These are phyloP conservation scores for human DNA, from an alignment of 2,113 vertebrate species.

Conservation along the genomic window DNA sequence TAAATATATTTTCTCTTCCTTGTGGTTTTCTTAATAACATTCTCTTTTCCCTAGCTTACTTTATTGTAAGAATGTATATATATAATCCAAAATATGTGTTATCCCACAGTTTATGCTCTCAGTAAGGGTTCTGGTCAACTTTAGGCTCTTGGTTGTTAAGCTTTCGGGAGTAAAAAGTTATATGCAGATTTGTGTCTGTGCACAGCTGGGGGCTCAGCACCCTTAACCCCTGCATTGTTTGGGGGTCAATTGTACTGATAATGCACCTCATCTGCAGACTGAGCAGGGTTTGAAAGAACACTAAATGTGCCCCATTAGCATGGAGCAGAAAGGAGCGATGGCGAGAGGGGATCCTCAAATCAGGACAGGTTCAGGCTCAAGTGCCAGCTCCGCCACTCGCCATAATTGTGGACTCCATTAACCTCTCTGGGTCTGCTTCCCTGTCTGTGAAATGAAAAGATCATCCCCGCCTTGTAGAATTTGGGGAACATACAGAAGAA, in stretches of 20 bases:
- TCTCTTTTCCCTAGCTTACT: background rate
- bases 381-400: background rate
- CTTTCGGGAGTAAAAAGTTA: background rate
- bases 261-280: background rate
- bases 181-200: background rate
- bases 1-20: background rate
- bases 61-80: background rate
- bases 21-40: background rate
- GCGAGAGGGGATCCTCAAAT: background rate
- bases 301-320: no score
- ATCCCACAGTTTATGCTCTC: background rate
- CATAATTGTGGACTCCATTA: no score
- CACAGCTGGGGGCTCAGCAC: accelerated
- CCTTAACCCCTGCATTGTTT: background rate
- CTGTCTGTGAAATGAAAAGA: background rate
- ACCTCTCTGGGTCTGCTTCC: background rate
- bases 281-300: accelerated
- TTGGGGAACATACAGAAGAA: background rate
- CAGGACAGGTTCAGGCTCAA: background rate
- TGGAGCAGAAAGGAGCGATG: accelerated
- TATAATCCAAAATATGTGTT: background rate
- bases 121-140: background rate
- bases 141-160: background rate
- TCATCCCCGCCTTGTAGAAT: accelerated
- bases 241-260: background rate